These are phyloP conservation scores for Lucilia sericata DNA, from an alignment of 1,140 invertebrate species.

Conservation along the genomic window DNA sequence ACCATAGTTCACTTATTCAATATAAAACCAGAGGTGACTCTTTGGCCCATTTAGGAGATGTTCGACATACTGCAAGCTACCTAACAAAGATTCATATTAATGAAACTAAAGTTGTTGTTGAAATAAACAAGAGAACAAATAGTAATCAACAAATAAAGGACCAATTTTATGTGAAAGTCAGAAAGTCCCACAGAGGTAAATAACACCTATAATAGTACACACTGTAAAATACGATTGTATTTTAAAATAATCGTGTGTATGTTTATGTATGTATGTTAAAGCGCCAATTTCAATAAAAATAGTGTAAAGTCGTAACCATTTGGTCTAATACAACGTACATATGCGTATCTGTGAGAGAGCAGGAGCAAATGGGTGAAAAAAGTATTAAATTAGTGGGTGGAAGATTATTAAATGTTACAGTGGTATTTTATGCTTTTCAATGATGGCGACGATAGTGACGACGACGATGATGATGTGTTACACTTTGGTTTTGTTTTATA, in stretches of 20 bases:
- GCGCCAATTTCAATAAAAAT: conserved; percentile 4
- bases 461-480: conserved; percentile 29
- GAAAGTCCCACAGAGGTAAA: no score
- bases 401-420: conserved; percentile 37
- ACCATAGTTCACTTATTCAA: no score
- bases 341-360: neutral
- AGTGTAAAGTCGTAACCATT: neutral
- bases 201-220: neutral
- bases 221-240: neutral
- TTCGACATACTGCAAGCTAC: no score
- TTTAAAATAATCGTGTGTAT: neutral
- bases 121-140: no score
- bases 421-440: conserved; percentile 30
- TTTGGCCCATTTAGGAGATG: no score
- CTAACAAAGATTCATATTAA: no score
- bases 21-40: no score
- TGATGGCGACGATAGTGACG: neutral
- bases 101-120: no score
- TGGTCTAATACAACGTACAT: neutral
- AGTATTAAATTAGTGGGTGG: neutral
- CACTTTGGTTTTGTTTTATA: conserved; percentile 8
- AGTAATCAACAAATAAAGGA: no score
- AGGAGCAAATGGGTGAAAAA: neutral
- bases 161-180: no score
- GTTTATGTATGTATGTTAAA: no score